phyloP scores from a whole-genome alignment of 2,113 vertebrate genomes.

The Oncorhynchus clarkii region DNA sequence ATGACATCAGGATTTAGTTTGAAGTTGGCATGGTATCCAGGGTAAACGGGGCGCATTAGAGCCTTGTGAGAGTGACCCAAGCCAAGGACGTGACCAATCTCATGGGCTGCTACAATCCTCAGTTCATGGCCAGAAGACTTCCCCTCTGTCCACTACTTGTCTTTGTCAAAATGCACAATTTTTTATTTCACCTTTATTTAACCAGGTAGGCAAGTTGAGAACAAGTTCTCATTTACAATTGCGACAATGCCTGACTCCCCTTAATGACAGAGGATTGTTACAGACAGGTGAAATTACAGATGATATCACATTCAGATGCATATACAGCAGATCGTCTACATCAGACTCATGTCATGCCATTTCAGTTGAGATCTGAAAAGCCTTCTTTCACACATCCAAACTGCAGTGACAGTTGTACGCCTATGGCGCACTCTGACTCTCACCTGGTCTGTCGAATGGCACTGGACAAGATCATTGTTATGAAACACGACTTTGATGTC shows the following conservation, averaged over 20 bases:
- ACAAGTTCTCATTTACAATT: too few relatives aligned
- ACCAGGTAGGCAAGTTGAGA: too few relatives aligned
- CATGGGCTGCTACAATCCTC: slow-evolving; percentile 83
- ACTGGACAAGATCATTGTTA: slow-evolving; percentile 66
- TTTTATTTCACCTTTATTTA: too few relatives aligned
- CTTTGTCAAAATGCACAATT: slow-evolving; percentile 76
- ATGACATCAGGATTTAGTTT: slow-evolving; percentile 80
- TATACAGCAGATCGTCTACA: too few relatives aligned
- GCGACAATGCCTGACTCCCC: slow-evolving; percentile 73
- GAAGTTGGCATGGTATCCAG: slow-evolving; percentile 76
- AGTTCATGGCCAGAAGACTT: slow-evolving; percentile 74
- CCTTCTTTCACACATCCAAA: too few relatives aligned
- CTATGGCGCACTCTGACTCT: slow-evolving; percentile 3
- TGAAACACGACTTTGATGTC: slow-evolving; percentile 85
- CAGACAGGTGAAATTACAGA: background rate
- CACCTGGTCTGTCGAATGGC: slow-evolving; percentile 71
- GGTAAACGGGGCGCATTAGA: slow-evolving; percentile 82
- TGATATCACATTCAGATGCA: too few relatives aligned
- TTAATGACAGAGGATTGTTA: slow-evolving; percentile 44
- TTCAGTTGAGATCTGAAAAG: too few relatives aligned
- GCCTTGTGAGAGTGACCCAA: slow-evolving; percentile 81
- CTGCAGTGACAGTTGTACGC: too few relatives aligned
- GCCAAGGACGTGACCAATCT: slow-evolving; percentile 84
- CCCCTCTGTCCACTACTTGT: slow-evolving; percentile 83
- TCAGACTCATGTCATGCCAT: too few relatives aligned